phyloP scores from a whole-genome alignment of 2,797 vertebrate species.

The Petrocephalus sullivani region DNA sequence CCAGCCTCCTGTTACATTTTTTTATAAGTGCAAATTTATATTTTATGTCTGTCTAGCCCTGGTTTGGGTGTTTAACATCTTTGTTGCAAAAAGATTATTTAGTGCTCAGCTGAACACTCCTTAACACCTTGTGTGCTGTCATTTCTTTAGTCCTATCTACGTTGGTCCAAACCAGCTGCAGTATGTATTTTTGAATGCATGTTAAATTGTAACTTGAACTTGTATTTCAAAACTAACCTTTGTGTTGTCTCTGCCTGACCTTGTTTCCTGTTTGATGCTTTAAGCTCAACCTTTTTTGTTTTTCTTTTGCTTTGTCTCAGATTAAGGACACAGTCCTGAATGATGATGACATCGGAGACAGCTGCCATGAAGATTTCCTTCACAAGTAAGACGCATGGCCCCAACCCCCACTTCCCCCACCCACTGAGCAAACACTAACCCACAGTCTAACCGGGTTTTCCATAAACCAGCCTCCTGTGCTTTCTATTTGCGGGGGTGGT shows the following conservation, averaged over 20 bases:
- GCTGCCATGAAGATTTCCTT: constrained; percentile 94
- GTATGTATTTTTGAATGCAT: neutral
- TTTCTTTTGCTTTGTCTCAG: constrained; percentile 53
- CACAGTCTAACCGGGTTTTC: neutral
- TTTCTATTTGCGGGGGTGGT: neutral
- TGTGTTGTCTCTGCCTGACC: neutral
- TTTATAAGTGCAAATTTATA: too few species aligned
- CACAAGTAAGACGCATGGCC: constrained; percentile 76
- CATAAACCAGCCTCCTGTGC: neutral
- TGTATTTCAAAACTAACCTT: neutral
- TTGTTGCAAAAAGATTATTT: neutral
- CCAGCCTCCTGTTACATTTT: neutral
- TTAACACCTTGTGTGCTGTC: neutral
- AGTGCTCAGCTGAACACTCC: neutral
- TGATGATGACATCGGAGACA: constrained; percentile 97
- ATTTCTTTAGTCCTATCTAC: neutral
- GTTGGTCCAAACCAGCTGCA: neutral
- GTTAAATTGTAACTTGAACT: neutral
- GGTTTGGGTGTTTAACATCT: neutral
- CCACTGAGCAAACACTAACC: neutral
- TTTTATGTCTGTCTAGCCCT: neutral
- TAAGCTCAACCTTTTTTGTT: neutral
- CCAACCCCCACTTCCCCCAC: neutral
- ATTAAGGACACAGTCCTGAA: constrained; percentile 90
- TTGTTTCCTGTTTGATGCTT: neutral